Conservation (phyloP, 2,113 vertebrate species). For the Halcyon malimbica region DNA sequence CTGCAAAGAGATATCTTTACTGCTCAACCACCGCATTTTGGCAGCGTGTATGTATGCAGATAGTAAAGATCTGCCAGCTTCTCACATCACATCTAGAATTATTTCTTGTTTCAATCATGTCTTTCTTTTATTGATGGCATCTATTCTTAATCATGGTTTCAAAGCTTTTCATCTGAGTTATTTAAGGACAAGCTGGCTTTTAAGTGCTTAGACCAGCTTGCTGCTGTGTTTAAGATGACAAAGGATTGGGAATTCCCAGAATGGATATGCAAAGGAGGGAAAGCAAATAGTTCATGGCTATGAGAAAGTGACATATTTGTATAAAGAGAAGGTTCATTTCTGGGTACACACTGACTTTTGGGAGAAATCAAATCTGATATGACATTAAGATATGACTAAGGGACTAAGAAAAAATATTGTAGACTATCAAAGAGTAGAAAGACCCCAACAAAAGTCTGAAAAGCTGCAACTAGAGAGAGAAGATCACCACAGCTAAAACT, state of each 20-base stretch:
- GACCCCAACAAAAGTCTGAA: background rate
- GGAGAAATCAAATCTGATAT: background rate
- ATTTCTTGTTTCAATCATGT: background rate
- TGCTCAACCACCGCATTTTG: conserved; percentile 1
- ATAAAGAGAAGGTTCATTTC: background rate
- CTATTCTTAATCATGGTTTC: background rate
- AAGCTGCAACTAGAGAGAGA: background rate
- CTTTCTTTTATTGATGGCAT: background rate
- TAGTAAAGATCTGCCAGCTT: background rate
- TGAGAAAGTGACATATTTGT: background rate
- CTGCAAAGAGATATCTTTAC: background rate
- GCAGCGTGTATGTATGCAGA: background rate
- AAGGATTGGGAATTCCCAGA: background rate
- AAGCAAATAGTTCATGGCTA: background rate
- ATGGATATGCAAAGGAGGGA: background rate
- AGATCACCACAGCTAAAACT: background rate
- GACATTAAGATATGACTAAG: background rate
- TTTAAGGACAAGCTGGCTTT: background rate
- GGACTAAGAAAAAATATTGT: background rate
- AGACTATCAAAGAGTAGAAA: background rate
- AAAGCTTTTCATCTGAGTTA: background rate
- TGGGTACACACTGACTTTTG: rapidly evolving
- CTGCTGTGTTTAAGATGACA: background rate
- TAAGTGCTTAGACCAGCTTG: background rate
- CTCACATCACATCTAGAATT: background rate